These are phyloP conservation scores for Pogonomyrmex barbatus DNA, from an alignment of 1,140 invertebrate genomes.

Conservation along the genomic window DNA sequence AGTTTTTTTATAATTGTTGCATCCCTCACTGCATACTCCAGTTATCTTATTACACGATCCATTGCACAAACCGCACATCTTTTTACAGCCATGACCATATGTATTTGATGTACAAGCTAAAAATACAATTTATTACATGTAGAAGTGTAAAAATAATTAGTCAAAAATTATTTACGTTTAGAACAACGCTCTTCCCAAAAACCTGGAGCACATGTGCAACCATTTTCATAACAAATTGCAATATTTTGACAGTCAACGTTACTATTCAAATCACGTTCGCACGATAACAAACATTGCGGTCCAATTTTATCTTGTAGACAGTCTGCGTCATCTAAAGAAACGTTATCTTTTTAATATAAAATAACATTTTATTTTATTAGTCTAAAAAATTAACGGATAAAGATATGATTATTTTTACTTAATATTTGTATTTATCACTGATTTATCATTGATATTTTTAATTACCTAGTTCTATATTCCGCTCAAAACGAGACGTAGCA, in stretches of 20 bases:
- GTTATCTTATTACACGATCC: slow-evolving; percentile 49
- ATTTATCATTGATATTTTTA: too few species aligned
- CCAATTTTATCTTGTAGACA: slow-evolving; percentile 57
- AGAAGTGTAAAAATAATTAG: neutral
- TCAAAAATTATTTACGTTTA: slow-evolving; percentile 24
- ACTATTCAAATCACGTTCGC: neutral
- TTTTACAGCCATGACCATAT: slow-evolving; percentile 66
- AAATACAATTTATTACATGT: neutral
- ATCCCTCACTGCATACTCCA: slow-evolving; percentile 48
- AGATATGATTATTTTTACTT: neutral
- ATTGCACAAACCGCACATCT: slow-evolving; percentile 20
- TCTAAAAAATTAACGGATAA: neutral
- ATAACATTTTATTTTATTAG: neutral
- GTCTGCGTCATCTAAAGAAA: neutral
- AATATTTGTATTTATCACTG: too few species aligned
- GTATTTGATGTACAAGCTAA: slow-evolving; percentile 31
- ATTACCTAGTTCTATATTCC: slow-evolving; percentile 32
- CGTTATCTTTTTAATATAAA: neutral
- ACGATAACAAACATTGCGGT: slow-evolving; percentile 51
- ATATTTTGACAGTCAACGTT: neutral
- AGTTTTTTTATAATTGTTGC: slow-evolving; percentile 21
- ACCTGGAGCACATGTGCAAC: slow-evolving; percentile 66
- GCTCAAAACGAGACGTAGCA: neutral
- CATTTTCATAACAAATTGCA: slow-evolving; percentile 54
- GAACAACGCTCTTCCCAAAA: slow-evolving; percentile 30